phyloP scores from a whole-genome alignment of 2,888 invertebrate genomes.

The Drosophila mercatorum region DNA sequence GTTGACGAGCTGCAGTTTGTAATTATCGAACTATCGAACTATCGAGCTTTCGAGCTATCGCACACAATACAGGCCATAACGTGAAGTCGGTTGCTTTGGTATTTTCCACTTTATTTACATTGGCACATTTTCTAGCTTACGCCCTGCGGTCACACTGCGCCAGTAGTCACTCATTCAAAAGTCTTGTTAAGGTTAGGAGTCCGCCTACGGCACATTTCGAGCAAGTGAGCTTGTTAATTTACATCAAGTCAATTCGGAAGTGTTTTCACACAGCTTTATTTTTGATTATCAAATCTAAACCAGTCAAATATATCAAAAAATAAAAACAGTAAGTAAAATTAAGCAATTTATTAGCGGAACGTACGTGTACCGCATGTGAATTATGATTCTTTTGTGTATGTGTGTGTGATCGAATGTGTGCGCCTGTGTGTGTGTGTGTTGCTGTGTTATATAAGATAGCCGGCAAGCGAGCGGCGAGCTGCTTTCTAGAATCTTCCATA shows the following conservation, averaged over 20 bases:
- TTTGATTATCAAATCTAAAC: conserved; percentile 14
- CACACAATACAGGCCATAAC: too few relatives aligned
- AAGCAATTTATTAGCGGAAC: background rate
- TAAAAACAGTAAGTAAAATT: conserved; percentile 43
- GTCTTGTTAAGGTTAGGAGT: conserved; percentile 61
- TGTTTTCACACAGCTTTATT: conserved; percentile 26
- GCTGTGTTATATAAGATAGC: conserved; percentile 63
- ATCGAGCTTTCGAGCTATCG: conserved; percentile 4
- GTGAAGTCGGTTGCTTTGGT: conserved; percentile 3
- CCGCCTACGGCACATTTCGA: conserved; percentile 59
- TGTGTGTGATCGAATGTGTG: background rate
- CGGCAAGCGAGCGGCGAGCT: conserved; percentile 50
- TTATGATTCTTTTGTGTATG: conserved; percentile 34
- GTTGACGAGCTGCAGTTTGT: too few relatives aligned
- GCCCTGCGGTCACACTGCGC: conserved; percentile 17
- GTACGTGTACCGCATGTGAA: conserved; percentile 10
- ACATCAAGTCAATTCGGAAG: conserved; percentile 58
- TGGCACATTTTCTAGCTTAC: background rate
- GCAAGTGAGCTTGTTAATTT: conserved; percentile 67
- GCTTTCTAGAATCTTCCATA: conserved; percentile 65
- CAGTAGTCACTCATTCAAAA: conserved; percentile 44
- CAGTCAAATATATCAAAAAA: conserved; percentile 31
- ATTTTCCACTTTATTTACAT: conserved; percentile 8
- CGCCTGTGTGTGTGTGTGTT: conserved; percentile 6
- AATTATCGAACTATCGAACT: conserved; percentile 17